These are phyloP conservation scores for Pycnonotus jocosus DNA, from an alignment of 2,113 vertebrate genomes.

Conservation along the genomic window DNA sequence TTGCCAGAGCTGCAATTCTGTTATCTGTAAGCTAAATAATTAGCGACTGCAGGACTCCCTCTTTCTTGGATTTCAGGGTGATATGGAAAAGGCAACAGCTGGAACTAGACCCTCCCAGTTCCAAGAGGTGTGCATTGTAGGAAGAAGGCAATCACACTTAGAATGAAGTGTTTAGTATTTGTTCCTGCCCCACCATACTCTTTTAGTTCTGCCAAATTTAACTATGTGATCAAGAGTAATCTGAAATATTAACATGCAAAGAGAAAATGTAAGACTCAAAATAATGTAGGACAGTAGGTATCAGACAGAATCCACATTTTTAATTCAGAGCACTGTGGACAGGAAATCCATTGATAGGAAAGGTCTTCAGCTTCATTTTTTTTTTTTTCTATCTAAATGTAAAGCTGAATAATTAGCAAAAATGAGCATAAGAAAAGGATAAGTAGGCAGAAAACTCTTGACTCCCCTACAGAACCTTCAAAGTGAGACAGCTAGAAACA, in stretches of 20 bases:
- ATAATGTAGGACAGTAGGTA: not conserved
- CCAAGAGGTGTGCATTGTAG: not conserved
- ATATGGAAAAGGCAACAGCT: not conserved
- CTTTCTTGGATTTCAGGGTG: not conserved
- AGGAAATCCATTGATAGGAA: not conserved
- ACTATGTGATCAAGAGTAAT: not conserved
- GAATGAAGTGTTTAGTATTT: not conserved
- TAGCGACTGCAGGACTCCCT: not conserved
- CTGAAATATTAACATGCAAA: not conserved
- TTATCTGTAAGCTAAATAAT: not conserved
- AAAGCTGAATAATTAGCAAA: not conserved
- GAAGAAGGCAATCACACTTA: not conserved
- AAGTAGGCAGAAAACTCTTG: not conserved
- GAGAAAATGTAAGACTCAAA: not conserved
- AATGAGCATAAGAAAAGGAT: not conserved
- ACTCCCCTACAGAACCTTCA: not conserved
- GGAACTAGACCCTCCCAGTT: not conserved
- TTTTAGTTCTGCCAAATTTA: not conserved
- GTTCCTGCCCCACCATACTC: not conserved
- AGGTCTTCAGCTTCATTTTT: not conserved
- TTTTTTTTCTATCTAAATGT: not conserved
- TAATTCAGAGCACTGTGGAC: not conserved
- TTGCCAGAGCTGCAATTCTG: not conserved
- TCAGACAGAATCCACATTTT: not conserved
- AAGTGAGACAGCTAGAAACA: not conserved